These are phyloP conservation scores for Intellagama lesueurii DNA, from an alignment of 2,797 vertebrate genomes.

Conservation along the genomic window DNA sequence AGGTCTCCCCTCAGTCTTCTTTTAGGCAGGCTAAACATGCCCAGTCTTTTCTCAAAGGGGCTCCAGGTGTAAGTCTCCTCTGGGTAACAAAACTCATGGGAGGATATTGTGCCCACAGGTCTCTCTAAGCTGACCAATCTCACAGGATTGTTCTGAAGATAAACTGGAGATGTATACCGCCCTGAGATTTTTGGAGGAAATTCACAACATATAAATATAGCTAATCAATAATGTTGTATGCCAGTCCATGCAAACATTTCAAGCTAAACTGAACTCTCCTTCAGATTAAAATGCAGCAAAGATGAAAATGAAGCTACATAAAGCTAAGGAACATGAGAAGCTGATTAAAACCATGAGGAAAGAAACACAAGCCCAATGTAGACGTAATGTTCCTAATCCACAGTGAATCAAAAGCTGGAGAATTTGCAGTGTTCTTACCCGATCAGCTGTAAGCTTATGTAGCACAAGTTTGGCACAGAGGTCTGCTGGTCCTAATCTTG, in stretches of 20 bases:
- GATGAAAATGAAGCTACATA: neutral
- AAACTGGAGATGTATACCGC: neutral
- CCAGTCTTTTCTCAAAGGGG: too few species aligned
- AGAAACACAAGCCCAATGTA: neutral
- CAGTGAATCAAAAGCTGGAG: neutral
- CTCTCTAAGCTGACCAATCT: neutral
- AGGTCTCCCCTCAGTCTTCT: too few species aligned
- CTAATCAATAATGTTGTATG: neutral
- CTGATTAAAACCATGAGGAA: neutral
- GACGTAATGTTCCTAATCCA: neutral
- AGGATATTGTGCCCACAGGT: neutral
- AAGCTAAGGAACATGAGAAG: neutral
- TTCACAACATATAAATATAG: neutral
- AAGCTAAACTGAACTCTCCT: neutral
- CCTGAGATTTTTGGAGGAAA: neutral
- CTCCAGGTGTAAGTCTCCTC: neutral
- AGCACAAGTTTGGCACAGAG: conserved; percentile 81
- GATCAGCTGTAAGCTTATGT: conserved; percentile 83
- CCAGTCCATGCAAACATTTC: neutral
- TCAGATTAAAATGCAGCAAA: neutral
- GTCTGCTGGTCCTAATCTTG: conserved; percentile 52
- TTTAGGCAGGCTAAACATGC: too few species aligned
- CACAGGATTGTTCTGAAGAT: neutral
- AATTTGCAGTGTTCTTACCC: conserved; percentile 72
- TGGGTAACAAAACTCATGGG: neutral